phyloP scores from a whole-genome alignment of 2,888 invertebrate species.

The Leuctra nigra region DNA sequence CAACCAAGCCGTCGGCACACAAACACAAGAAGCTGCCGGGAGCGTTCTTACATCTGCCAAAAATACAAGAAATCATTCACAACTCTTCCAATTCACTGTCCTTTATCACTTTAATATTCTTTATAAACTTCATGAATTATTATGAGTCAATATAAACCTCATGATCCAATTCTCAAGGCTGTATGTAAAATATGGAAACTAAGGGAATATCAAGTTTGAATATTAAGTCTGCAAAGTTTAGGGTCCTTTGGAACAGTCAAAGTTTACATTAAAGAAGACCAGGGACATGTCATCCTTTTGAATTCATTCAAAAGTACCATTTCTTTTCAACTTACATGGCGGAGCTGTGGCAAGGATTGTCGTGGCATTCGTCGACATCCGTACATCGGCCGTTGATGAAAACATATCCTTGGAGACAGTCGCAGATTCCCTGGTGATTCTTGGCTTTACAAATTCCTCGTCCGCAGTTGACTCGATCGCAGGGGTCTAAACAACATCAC shows the following conservation, averaged over 20 bases:
- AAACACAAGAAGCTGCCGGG: slow-evolving; percentile 71
- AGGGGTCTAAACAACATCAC: slow-evolving; percentile 75
- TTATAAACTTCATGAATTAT: no score
- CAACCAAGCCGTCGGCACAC: slow-evolving; percentile 72
- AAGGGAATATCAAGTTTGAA: no score
- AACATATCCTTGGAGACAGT: slow-evolving; percentile 68
- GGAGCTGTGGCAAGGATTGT: slow-evolving; percentile 70
- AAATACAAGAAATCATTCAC: neutral
- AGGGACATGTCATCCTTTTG: no score
- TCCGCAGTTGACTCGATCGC: slow-evolving; percentile 69
- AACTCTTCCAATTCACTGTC: no score
- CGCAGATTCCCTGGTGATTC: slow-evolving; percentile 65
- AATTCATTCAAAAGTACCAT: no score
- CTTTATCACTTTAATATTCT: no score
- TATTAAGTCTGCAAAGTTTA: no score
- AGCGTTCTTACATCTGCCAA: slow-evolving; percentile 61
- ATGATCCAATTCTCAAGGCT: no score
- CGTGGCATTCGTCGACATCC: slow-evolving; percentile 74
- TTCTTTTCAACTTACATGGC: slow-evolving; percentile 54
- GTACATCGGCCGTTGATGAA: slow-evolving; percentile 60
- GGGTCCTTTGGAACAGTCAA: no score
- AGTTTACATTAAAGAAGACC: no score
- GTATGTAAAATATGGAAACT: no score
- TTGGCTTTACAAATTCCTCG: slow-evolving; percentile 70
- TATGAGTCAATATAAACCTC: no score